These are phyloP conservation scores for Austrolebias charrua DNA, from an alignment of 2,797 vertebrate species.

Conservation along the genomic window DNA sequence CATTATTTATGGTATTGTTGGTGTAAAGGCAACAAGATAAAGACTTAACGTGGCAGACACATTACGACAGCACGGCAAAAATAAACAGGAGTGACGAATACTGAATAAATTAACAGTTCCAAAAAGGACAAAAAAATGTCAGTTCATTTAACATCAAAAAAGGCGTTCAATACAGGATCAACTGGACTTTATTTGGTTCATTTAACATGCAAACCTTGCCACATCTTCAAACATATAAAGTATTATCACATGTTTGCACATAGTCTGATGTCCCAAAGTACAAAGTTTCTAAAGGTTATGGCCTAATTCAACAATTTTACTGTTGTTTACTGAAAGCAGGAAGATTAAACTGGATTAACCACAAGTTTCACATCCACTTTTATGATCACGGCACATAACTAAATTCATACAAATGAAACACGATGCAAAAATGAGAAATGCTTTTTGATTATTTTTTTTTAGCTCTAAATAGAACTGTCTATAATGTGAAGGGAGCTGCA, in stretches of 20 bases:
- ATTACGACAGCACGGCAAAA: too few relatives aligned
- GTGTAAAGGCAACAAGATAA: slow-evolving; percentile 7
- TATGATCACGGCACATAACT: not conserved
- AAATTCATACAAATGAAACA: not conserved
- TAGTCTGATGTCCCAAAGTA: not conserved
- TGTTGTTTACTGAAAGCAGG: not conserved
- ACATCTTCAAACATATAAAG: too few relatives aligned
- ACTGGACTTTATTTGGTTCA: too few relatives aligned
- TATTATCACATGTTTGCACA: too few relatives aligned
- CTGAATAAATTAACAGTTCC: too few relatives aligned
- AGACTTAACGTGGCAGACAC: slow-evolving; percentile 1
- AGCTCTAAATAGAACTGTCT: not conserved
- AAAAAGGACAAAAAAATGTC: too few relatives aligned
- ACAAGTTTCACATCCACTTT: slow-evolving; percentile 18
- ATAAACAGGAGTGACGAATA: not conserved
- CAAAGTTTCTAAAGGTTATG: not conserved
- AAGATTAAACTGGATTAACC: not conserved
- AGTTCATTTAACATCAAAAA: too few relatives aligned
- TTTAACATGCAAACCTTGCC: too few relatives aligned
- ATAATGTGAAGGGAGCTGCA: not conserved
- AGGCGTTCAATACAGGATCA: too few relatives aligned
- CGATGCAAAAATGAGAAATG: too few relatives aligned
- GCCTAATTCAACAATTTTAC: not conserved
- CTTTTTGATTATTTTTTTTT: too few relatives aligned
- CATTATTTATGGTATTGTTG: slow-evolving; percentile 4